Percentiles rank a stretch among this genome's conserved stretches.
These are phyloP conservation scores for Saccostrea glomerata DNA, from an alignment of 1,140 invertebrate species.

Conservation along the genomic window DNA sequence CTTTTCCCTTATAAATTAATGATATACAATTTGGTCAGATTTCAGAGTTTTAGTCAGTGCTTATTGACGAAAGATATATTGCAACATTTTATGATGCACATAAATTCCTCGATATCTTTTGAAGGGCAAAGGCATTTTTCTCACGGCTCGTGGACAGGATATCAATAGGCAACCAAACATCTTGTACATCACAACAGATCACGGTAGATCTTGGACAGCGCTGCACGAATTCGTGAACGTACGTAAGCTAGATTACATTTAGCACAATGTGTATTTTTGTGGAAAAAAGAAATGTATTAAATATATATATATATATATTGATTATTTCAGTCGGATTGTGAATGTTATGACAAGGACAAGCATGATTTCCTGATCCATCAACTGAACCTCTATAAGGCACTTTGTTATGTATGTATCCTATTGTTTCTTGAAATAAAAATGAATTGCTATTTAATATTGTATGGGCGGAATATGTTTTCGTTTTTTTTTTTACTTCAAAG, in stretches of 20 bases:
- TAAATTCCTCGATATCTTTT: too few relatives aligned
- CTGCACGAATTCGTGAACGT: constrained; percentile 79
- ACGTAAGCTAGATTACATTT: constrained; percentile 47
- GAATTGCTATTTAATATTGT: too few relatives aligned
- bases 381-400: constrained; percentile 76
- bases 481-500: too few relatives aligned
- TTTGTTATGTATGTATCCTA: constrained; percentile 71
- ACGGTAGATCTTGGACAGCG: constrained; percentile 71
- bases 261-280: neutral
- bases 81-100: too few relatives aligned
- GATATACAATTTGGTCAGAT: too few relatives aligned
- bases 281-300: neutral
- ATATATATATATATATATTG: neutral
- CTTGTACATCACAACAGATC: constrained; percentile 76
- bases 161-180: constrained; percentile 76
- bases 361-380: constrained; percentile 77
- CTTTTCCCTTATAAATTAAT: too few relatives aligned
- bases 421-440: too few relatives aligned
- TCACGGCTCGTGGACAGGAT: constrained; percentile 75
- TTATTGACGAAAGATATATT: too few relatives aligned
- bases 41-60: too few relatives aligned
- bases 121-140: constrained; percentile 70
- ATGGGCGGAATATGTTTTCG: too few relatives aligned
- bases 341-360: constrained; percentile 72
- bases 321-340: constrained; percentile 35